A percentile compares a stretch with the other conserved stretches of the same genome.
phyloP scores from a whole-genome alignment of 2,888 invertebrate species.

The Orthonevra nobilis region DNA sequence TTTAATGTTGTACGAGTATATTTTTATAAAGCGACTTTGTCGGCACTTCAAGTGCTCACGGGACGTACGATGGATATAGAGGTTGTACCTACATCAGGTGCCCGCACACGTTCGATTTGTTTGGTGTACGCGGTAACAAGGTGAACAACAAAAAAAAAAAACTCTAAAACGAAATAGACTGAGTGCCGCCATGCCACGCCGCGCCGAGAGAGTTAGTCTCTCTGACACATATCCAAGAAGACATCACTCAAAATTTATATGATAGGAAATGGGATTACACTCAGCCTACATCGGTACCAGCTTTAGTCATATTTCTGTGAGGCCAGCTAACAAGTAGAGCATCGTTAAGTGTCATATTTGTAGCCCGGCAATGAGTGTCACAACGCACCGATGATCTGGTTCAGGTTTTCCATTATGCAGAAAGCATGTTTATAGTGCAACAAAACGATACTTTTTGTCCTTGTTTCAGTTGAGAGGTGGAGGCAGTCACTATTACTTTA shows the following conservation, averaged over 20 bases:
- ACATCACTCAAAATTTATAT: slow-evolving; percentile 50
- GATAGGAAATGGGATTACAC: slow-evolving; percentile 13
- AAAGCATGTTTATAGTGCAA: not conserved
- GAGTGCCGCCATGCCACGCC: slow-evolving; percentile 54
- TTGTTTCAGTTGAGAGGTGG: not conserved
- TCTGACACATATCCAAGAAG: slow-evolving; percentile 57
- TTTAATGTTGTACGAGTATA: slow-evolving; percentile 58
- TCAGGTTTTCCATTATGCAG: slow-evolving; percentile 20
- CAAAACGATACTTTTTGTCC: slow-evolving; percentile 4
- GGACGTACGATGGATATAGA: slow-evolving; percentile 6
- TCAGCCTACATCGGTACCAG: slow-evolving; percentile 45
- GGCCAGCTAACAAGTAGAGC: too few species aligned
- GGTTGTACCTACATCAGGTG: slow-evolving; percentile 62
- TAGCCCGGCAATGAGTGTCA: too few species aligned
- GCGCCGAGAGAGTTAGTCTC: slow-evolving; percentile 44
- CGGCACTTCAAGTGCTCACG: slow-evolving; percentile 61
- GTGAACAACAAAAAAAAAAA: slow-evolving; percentile 18
- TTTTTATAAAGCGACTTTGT: slow-evolving; percentile 58
- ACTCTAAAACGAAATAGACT: slow-evolving; percentile 56
- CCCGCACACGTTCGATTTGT: slow-evolving; percentile 62
- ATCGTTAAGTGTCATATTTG: slow-evolving; percentile 10
- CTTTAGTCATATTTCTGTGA: too few species aligned
- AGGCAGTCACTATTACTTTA: too few species aligned
- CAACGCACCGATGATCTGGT: slow-evolving; percentile 46
- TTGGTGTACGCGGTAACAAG: slow-evolving; percentile 34